Evolutionary conservation across 30 jellyfish, hydroid and myxozoan species (phyloP).

Genomic region (Mastigias papua): DNA sequence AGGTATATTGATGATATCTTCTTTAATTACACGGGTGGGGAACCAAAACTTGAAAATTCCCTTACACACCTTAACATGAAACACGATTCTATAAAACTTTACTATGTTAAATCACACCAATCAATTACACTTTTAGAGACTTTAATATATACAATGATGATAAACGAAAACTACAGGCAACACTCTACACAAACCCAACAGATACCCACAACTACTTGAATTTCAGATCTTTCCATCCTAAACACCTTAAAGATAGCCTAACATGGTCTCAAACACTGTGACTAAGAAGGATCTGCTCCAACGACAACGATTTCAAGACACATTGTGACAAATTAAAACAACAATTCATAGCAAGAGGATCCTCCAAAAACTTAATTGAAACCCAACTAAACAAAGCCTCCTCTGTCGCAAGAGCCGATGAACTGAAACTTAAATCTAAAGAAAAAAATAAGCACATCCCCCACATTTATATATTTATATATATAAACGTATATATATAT

Average conservation of each 20-base stretch:
- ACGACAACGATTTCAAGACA: neutral
- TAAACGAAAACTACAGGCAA: conserved; percentile 16
- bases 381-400: neutral
- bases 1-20: conserved; percentile 59
- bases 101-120: conserved; percentile 1
- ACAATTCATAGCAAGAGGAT: conserved; percentile 24
- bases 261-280: conserved; percentile 37
- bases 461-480: too few relatives aligned
- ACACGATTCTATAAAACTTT: conserved; percentile 41
- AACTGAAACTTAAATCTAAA: neutral
- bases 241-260: conserved; percentile 37
- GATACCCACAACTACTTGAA: conserved; percentile 38
- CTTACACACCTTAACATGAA: conserved; percentile 18
- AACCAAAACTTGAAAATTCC: conserved; percentile 6
- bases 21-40: conserved; percentile 31
- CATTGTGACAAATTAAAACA: neutral
- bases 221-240: conserved; percentile 22
- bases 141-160: conserved; percentile 38
- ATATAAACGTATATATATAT: too few relatives aligned
- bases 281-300: conserved; percentile 53
- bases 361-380: neutral
- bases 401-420: neutral
- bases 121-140: conserved; percentile 49
- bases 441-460: too few relatives aligned
- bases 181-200: conserved; percentile 15